Base-by-base conservation (phyloP, 2,113 vertebrate genomes). In the Xenus cinereus region DNA sequence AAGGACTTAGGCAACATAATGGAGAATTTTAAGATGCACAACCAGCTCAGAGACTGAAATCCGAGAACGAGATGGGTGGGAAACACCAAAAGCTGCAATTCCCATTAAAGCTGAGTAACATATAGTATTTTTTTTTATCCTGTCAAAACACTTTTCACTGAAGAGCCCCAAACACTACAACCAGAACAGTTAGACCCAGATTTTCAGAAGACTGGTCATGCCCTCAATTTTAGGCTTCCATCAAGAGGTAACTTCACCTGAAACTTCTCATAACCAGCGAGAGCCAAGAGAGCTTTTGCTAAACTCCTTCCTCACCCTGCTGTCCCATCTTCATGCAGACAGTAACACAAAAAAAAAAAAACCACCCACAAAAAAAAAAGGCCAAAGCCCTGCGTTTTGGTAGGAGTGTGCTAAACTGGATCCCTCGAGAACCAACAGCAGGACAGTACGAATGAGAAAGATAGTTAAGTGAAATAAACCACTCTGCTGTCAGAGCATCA, bases 371-470 rank as follows among this genome's bases (percentile, higher is more conserved):
- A n/a, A n/a, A 50, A 10, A 23, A 57, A 62, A 39, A 9, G 1
- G 7, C 20, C 3, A 8, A 43, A 87, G 14, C 33, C 32, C 46
- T 50, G 8, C 12, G 60, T 75, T 85, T 68, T 79, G 23, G 3
- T 20, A 41, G 26, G 7, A 63, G 6, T 14, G 16, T 4, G 11
- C 26, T 50, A 32, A 85, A 82, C 56, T 16, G 12, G 22, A 57
- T 53, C 66, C 24, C 66, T 41, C 0, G 0, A 59, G 33, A 90
- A 20, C 21, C 71, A 75, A 37, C 26, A 59, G 8, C 12, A 5
- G 9, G 27, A 28, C 62, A 85, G 4, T 12, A 46, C 45, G 15
- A 77, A 22, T 8, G 37, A 68, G 39, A 80, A 88, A 22, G 39
- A 41, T 2, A 59, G 24, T 27, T 19, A 71, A 60, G 14, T 45